phyloP scores from a whole-genome alignment of 1,140 invertebrate genomes.

The Choristoneura fumiferana region DNA sequence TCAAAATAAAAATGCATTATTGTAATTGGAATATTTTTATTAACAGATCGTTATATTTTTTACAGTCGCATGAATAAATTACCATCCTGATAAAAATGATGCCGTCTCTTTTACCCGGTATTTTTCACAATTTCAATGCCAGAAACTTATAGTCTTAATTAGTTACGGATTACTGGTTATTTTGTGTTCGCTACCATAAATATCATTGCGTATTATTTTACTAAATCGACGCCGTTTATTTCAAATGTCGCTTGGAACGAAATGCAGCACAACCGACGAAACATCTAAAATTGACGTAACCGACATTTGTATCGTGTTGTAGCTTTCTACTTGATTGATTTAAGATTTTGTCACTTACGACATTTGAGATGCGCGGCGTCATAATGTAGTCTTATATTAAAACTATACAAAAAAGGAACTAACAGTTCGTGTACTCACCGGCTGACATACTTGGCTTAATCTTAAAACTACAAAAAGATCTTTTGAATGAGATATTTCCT shows the following conservation, averaged over 20 bases:
- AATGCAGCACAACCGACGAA: neutral
- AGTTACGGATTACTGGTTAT: constrained; percentile 1
- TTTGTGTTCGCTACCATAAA: constrained; percentile 27
- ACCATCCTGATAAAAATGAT: neutral
- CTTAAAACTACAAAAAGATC: constrained; percentile 42
- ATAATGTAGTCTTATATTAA: constrained; percentile 36
- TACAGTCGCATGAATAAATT: constrained; percentile 45
- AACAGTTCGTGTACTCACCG: constrained; percentile 61
- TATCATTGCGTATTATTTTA: constrained; percentile 40
- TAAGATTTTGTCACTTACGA: too few species aligned
- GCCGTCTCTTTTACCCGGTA: neutral
- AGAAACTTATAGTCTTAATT: constrained; percentile 3
- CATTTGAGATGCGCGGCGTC: neutral
- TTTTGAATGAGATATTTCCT: constrained; percentile 17
- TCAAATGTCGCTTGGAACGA: neutral
- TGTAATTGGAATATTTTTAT: constrained; percentile 71
- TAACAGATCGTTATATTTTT: constrained; percentile 70
- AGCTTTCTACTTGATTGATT: too few species aligned
- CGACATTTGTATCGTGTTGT: neutral
- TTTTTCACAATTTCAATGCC: neutral
- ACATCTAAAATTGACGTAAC: neutral
- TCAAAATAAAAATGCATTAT: constrained; percentile 2
- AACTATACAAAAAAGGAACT: constrained; percentile 73
- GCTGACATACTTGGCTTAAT: constrained; percentile 49
- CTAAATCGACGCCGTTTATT: constrained; percentile 19